phyloP scores from a whole-genome alignment of 1,140 invertebrate genomes.

The Dreissena polymorpha region DNA sequence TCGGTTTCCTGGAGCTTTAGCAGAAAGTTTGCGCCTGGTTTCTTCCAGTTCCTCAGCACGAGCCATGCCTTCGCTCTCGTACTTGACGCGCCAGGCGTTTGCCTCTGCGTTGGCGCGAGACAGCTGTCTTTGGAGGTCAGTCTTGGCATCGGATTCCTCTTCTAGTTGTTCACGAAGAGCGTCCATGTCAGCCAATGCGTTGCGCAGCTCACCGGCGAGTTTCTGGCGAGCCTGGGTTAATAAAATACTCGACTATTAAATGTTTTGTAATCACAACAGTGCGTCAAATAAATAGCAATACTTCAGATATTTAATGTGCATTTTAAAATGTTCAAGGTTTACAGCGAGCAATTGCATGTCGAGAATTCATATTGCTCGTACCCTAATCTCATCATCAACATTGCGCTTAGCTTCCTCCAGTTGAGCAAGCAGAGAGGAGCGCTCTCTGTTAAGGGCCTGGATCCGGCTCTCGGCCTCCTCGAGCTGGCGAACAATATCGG shows the following conservation, averaged over 20 bases:
- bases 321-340: not conserved
- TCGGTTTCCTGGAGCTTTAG: slow-evolving; percentile 93
- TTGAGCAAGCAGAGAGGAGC: slow-evolving; percentile 96
- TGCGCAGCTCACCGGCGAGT: slow-evolving; percentile 34
- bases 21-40: slow-evolving; percentile 98
- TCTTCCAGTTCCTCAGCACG: slow-evolving; percentile 93
- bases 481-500: slow-evolving; percentile 91
- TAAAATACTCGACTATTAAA: not conserved
- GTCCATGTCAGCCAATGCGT: slow-evolving; percentile 88
- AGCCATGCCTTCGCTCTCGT: slow-evolving; percentile 42
- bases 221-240: slow-evolving; percentile 53
- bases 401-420: no score
- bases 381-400: no score
- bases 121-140: no score
- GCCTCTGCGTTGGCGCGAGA: no score
- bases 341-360: not conserved
- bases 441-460: slow-evolving; percentile 97
- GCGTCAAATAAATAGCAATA: not conserved
- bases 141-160: no score
- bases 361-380: slow-evolving; percentile 62
- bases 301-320: not conserved
- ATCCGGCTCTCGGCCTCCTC: slow-evolving; percentile 99
- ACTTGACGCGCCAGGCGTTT: slow-evolving; percentile 86
- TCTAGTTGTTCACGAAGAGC: no score
- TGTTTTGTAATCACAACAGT: not conserved